Percentiles rank a stretch among this genome's conserved stretches.
Evolutionary conservation across 2,888 invertebrate species (phyloP).

Genomic region (Diachrysia chrysitis): DNA sequence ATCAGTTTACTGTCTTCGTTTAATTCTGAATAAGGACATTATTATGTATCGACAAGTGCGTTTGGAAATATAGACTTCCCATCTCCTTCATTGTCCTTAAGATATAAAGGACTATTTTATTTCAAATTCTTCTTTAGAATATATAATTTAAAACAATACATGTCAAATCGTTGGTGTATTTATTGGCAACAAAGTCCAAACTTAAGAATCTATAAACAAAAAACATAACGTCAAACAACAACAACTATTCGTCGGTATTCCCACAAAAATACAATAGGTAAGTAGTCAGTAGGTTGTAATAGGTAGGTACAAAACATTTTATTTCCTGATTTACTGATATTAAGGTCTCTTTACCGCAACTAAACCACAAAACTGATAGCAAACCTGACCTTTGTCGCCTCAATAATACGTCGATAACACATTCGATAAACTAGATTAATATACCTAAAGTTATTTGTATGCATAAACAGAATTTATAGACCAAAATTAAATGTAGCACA

Average conservation of each 20-base stretch:
- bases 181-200: no score
- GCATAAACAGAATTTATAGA: not conserved
- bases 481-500: not conserved
- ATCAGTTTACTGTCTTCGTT: no score
- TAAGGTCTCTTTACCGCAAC: constrained; percentile 12
- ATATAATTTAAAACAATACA: no score
- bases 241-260: not conserved
- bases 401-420: constrained; percentile 12
- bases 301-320: not conserved
- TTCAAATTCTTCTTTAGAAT: no score
- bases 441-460: not conserved
- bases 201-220: no score
- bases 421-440: constrained; percentile 7
- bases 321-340: not conserved
- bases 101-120: no score
- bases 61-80: no score
- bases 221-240: not conserved
- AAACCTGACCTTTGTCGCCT: constrained; percentile 22
- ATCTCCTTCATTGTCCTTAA: no score
- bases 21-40: no score
- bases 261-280: constrained; percentile 2
- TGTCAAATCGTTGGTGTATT: no score
- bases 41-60: no score
- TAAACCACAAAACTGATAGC: constrained; percentile 27
- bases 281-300: no score